phyloP scores from a whole-genome alignment of 2,113 vertebrate species.

The Synodontis membranacea region DNA sequence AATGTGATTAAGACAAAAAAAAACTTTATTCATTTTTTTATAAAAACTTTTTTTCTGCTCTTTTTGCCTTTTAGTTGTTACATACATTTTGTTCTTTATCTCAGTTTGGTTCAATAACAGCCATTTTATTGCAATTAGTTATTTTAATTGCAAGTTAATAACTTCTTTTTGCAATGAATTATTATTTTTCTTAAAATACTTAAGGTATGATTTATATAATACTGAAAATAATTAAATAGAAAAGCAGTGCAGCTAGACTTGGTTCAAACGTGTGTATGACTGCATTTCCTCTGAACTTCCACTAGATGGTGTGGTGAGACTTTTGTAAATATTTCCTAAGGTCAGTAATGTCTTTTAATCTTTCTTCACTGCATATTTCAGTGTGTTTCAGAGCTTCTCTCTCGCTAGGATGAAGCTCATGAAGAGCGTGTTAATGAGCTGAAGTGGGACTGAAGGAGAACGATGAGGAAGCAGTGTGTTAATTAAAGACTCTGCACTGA shows the following conservation, averaged over 20 bases:
- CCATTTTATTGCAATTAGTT: background rate
- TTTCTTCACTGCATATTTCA: background rate
- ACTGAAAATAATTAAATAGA: no score
- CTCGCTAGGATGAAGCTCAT: background rate
- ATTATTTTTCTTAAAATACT: background rate
- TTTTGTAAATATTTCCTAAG: background rate
- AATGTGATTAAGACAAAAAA: background rate
- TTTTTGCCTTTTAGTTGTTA: background rate
- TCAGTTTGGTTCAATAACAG: background rate
- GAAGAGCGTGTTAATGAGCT: background rate
- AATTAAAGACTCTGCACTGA: background rate
- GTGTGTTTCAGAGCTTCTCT: background rate
- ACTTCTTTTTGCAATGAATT: background rate
- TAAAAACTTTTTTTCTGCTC: no score
- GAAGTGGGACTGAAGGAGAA: background rate
- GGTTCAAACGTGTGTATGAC: background rate
- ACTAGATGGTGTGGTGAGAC: conserved; percentile 59
- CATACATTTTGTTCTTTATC: background rate
- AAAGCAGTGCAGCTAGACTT: background rate
- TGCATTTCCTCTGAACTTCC: conserved; percentile 22
- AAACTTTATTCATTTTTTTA: no score
- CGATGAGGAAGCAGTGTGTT: background rate
- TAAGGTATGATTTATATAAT: background rate
- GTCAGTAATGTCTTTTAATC: background rate
- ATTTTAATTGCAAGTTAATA: no score